Evolutionary conservation across 2,888 invertebrate species (phyloP).

Genomic region (Synanthedon vespiformis): DNA sequence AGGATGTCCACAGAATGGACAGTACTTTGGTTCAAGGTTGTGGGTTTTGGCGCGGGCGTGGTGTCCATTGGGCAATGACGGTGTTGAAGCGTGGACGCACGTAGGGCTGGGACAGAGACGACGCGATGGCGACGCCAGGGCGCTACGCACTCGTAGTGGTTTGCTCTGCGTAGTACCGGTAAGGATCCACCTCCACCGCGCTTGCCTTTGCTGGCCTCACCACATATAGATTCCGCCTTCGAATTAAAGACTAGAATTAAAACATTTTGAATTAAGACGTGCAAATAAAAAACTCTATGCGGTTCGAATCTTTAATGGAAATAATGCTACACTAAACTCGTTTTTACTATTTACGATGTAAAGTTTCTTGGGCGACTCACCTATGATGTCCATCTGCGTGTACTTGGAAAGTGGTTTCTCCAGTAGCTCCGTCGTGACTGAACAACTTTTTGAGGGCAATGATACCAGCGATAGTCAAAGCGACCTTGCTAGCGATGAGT

Average conservation of each 20-base stretch:
- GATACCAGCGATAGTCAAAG: slow-evolving; percentile 78
- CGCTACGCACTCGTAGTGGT: slow-evolving; percentile 20
- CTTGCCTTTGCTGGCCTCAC: slow-evolving; percentile 69
- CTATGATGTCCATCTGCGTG: slow-evolving; percentile 77
- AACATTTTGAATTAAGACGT: slow-evolving; percentile 36
- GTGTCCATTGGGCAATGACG: slow-evolving; percentile 7
- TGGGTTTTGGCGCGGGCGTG: slow-evolving; percentile 28
- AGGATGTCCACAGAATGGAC: slow-evolving; percentile 40
- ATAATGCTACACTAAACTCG: background rate
- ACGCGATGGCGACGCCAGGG: slow-evolving; percentile 23
- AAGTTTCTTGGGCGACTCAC: slow-evolving; percentile 23
- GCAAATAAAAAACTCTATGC: background rate
- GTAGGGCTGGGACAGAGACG: slow-evolving; percentile 12
- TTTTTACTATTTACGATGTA: background rate
- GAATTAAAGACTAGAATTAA: slow-evolving; percentile 70
- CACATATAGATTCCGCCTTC: slow-evolving; percentile 74
- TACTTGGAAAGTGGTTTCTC: slow-evolving; percentile 76
- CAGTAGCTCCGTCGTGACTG: slow-evolving; percentile 73
- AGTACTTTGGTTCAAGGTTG: slow-evolving; percentile 63
- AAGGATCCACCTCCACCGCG: slow-evolving; percentile 71
- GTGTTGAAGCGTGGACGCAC: slow-evolving; percentile 6
- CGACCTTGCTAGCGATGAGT: slow-evolving; percentile 79
- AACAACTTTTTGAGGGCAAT: slow-evolving; percentile 80
- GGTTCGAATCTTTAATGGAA: too few species aligned
- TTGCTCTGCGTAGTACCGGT: slow-evolving; percentile 70